phyloP scores from a whole-genome alignment of 2,113 vertebrate species.

The Mustela lutreola region DNA sequence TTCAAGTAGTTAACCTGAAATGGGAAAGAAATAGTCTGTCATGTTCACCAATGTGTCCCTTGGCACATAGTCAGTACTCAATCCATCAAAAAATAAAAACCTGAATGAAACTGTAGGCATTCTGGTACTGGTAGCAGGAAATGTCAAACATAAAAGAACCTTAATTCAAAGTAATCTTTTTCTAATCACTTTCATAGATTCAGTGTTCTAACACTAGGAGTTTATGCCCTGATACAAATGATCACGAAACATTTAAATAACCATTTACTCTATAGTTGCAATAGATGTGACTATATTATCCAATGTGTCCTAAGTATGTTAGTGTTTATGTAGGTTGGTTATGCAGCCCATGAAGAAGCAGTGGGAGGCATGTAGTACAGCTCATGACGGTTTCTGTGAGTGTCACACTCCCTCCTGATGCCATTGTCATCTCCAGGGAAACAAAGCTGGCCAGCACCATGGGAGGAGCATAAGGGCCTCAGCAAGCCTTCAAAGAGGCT shows the following conservation, averaged over 20 bases:
- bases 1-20: background rate
- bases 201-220: no score
- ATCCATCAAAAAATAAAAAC: background rate
- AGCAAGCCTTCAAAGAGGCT: background rate
- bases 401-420: background rate
- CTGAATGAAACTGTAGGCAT: background rate
- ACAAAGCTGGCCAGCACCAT: background rate
- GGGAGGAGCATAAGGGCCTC: background rate
- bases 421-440: background rate
- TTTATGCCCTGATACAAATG: background rate
- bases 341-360: background rate
- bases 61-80: background rate
- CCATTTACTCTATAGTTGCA: background rate
- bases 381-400: rapidly evolving
- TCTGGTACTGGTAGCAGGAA: background rate
- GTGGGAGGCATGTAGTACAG: rapidly evolving
- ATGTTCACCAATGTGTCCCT: no score
- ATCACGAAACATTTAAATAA: background rate
- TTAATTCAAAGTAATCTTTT: background rate
- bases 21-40: background rate
- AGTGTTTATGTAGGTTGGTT: background rate
- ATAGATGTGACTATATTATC: background rate
- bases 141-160: no score
- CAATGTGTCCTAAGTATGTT: background rate
- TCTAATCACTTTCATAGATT: background rate